Percentiles rank a stretch among this genome's conserved stretches.
These are phyloP conservation scores for Smittia sp. DNA, from an alignment of 2,888 invertebrate species.

Conservation along the genomic window DNA sequence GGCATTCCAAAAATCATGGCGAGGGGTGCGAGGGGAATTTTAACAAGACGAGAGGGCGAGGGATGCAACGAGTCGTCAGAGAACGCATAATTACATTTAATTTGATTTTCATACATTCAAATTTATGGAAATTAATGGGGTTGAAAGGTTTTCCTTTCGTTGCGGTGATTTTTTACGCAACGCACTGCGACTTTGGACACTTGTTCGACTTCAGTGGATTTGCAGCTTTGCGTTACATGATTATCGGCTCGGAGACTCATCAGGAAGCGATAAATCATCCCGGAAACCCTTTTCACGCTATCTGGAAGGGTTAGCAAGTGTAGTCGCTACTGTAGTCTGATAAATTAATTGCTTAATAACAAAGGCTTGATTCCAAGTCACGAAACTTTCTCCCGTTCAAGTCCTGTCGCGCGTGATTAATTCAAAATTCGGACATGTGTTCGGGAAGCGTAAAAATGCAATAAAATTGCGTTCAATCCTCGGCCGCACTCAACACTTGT, in stretches of 20 bases:
- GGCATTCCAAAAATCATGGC: slow-evolving; percentile 34
- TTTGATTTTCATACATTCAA: slow-evolving; percentile 36
- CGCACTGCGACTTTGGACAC: slow-evolving; percentile 29
- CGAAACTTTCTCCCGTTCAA: background rate
- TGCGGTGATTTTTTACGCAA: slow-evolving; percentile 33
- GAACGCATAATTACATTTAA: slow-evolving; percentile 40
- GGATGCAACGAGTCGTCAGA: slow-evolving; percentile 22
- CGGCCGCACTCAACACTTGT: slow-evolving; percentile 18
- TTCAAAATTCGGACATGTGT: slow-evolving; percentile 28
- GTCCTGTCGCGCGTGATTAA: background rate
- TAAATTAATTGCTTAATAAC: slow-evolving; percentile 36
- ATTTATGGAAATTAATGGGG: slow-evolving; percentile 41
- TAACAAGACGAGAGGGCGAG: slow-evolving; percentile 30
- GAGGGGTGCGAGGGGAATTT: slow-evolving; percentile 21
- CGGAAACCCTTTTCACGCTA: background rate
- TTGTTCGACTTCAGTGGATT: slow-evolving; percentile 26
- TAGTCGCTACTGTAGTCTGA: background rate
- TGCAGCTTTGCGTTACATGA: background rate
- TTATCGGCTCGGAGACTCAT: slow-evolving; percentile 27
- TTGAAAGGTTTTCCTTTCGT: slow-evolving; percentile 37
- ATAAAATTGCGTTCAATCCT: slow-evolving; percentile 17
- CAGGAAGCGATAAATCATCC: slow-evolving; percentile 31
- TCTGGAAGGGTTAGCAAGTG: slow-evolving; percentile 27
- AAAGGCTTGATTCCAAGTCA: slow-evolving; percentile 17
- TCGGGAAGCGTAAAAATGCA: slow-evolving; percentile 7